Evolutionary conservation across 2,797 vertebrate species (phyloP), one percentile per base, ranked within the genome.

Genomic region (Lophius americanus): DNA sequence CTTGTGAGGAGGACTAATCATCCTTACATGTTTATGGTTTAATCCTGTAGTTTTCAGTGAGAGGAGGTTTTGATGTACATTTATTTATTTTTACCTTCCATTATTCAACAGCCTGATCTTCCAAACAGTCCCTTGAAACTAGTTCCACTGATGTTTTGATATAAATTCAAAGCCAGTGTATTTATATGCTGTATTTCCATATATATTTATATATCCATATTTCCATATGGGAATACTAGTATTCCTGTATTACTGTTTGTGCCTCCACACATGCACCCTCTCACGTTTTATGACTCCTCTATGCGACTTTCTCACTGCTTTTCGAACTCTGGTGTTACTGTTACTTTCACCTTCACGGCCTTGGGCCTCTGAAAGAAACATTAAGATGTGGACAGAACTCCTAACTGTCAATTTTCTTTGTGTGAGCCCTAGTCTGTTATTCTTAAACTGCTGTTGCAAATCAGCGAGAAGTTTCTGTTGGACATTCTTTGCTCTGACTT

Each of bases 271-370:
- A 60, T 47, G 50, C 60, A 42, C 5, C 56, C 39, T 70, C 51
- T 56, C 14, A 11, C 44, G 66, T 56, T 11, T 38, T 4, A 51
- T 68, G 14, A 46, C 0, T 4, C 52, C 49, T 7, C 53, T 8
- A 0, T 37, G 53, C 56, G 51, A 37, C 51, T 69, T 36, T 39
- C 51, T 70, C 9, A 14, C 9, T 37, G 0, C 55, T 56, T 47
- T 46, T 55, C 48, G 47, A 7, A 43, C 39, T 65, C n/a, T 1
- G 6, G 23, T 38, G 8, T 64, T 50, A 12, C 48, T 42, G 7
- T 35, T 59, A 7, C 37, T 4, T 51, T 76, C 61, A 68, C 39
- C 55, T 66, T 53, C 51, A n/a, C 65, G 68, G 39, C 67, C 49
- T 51, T 69, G 56, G 12, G 9, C 13, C 2, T 37, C 1, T 67